Evolutionary conservation across 2,113 vertebrate species (phyloP), one percentile per base, ranked within the genome.

Genomic region (Apteryx owenii): DNA sequence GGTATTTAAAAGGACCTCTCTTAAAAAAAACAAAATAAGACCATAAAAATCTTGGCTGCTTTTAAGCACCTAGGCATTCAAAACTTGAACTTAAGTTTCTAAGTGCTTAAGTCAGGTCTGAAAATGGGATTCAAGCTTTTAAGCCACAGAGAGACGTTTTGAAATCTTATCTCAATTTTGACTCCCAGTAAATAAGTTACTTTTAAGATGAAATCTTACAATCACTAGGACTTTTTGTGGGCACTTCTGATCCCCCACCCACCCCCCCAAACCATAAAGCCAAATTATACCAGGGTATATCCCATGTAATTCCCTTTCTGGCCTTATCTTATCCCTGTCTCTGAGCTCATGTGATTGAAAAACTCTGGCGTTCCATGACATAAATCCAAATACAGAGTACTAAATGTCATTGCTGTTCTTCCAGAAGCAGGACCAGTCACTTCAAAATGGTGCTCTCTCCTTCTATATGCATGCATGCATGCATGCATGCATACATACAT

Each of bases 331-430:
- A 93, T 96, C 89, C 93, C 53, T 83, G 54, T 62, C 84, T 95
- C 81, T 96, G 87, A 69, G 81, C 89, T 88, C 89, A 94, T 89
- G 85, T 89, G 93, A 93, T 96, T 95, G 96, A 94, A 96, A 94
- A 96, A 82, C 93, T 89, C 80, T 85, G 75, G 58, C 18, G 12
- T 70, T 96, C 85, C 29, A 26, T 82, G 88, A 88, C 85, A 85
- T n/a, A 94, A 97, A 96, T 96, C 79, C 75, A 51, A 80, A 89
- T 25, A 70, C 81, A 1, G 2, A 64, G 51, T 11, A 22, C 60
- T 33, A 21, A 75, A 64, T 73, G 64, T 69, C 19, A 0, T 75
- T 53, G 4, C 20, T 62, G 68, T 20, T 71, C 62, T 40, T 50
- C 50, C 69, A 71, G 73, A 65, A 89, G 70, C 66, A 72, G 33